Conservation (phyloP, 2,113 vertebrate genomes). For the Etheostoma cragini region DNA sequence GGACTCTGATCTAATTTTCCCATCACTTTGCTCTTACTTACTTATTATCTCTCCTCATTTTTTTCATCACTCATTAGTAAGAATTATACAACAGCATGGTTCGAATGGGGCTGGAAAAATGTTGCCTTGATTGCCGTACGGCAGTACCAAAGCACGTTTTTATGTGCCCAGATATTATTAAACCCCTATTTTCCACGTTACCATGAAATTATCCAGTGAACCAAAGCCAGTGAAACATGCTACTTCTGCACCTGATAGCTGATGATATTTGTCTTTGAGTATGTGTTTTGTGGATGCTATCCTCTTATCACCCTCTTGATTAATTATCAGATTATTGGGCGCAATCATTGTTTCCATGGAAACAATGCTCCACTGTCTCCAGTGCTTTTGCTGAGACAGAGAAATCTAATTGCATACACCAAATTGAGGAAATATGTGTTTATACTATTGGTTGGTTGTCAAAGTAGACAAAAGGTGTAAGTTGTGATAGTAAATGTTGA, state of each 20-base stretch:
- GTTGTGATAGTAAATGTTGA: slow-evolving; percentile 27
- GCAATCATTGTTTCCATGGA: slow-evolving; percentile 60
- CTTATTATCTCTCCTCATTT: slow-evolving; percentile 30
- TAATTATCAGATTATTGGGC: slow-evolving; percentile 53
- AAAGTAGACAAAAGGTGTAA: slow-evolving; percentile 20
- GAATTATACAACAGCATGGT: slow-evolving; percentile 9
- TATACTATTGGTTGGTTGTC: background rate
- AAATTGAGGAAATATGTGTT: slow-evolving; percentile 35
- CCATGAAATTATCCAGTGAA: slow-evolving; percentile 40
- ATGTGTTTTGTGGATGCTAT: slow-evolving; percentile 27
- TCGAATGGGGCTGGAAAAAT: background rate
- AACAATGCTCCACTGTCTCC: slow-evolving; percentile 49
- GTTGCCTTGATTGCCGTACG: slow-evolving; percentile 12
- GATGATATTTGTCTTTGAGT: slow-evolving; percentile 14
- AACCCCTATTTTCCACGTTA: slow-evolving; percentile 25
- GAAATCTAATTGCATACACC: slow-evolving; percentile 32
- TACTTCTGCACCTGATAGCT: background rate
- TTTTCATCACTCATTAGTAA: slow-evolving; percentile 15
- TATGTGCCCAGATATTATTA: slow-evolving; percentile 26
- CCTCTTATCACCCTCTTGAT: slow-evolving; percentile 47
- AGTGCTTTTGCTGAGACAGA: slow-evolving; percentile 24
- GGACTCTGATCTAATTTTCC: slow-evolving; percentile 44
- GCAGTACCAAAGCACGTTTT: slow-evolving; percentile 26
- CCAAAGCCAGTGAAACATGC: slow-evolving; percentile 4
- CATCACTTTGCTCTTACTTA: slow-evolving; percentile 49